These are phyloP conservation scores for Girardinus metallicus DNA, from an alignment of 2,797 vertebrate species.

Conservation along the genomic window DNA sequence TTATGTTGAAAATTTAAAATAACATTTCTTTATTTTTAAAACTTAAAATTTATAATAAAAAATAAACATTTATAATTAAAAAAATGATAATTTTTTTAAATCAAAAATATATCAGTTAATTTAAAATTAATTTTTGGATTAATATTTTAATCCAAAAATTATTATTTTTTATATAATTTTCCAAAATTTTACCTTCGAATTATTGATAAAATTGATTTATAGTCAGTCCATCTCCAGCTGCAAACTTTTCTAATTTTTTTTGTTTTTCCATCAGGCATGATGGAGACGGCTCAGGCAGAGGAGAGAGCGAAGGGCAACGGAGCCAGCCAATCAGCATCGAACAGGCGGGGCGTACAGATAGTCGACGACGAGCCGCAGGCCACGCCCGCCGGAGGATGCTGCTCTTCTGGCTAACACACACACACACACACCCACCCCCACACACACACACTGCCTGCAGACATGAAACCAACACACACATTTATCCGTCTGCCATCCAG, in stretches of 20 bases:
- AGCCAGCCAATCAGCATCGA: constrained; percentile 84
- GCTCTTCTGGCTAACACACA: constrained; percentile 89
- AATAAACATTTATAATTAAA: no score
- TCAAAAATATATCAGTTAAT: no score
- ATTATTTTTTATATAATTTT: no score
- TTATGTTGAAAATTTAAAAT: no score
- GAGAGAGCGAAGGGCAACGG: constrained; percentile 93
- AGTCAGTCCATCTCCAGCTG: background rate
- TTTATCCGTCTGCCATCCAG: constrained; percentile 31
- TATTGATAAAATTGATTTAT: no score
- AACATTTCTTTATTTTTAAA: no score
- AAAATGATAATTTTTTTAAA: no score
- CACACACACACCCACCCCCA: constrained; percentile 21
- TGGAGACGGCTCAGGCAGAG: constrained; percentile 94
- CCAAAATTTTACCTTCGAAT: no score
- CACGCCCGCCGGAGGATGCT: constrained; percentile 90
- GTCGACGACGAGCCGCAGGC: constrained; percentile 93
- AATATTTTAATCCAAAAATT: no score
- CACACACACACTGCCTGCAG: constrained; percentile 47
- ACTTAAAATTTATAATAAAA: no score
- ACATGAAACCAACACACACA: constrained; percentile 38
- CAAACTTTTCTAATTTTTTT: background rate
- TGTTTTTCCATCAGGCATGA: constrained; percentile 89
- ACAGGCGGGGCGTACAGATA: constrained; percentile 94
- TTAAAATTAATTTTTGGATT: no score